Evolutionary conservation across 2,113 vertebrate genomes (phyloP).

Genomic region (Telmatochromis sp.): DNA sequence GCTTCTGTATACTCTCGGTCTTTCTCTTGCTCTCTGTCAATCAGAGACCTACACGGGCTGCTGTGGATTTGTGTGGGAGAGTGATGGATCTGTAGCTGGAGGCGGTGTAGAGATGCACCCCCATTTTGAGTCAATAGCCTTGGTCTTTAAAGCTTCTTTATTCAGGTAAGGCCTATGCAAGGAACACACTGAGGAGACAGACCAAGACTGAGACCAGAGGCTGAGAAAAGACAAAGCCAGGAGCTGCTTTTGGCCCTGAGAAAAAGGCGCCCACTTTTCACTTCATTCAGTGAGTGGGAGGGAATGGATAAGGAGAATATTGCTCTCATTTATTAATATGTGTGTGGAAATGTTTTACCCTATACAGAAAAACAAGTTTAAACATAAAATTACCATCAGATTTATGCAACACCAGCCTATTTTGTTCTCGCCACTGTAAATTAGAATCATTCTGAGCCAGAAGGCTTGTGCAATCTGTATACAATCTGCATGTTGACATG

Average conservation of each 20-base stretch:
- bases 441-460: background rate
- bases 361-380: background rate
- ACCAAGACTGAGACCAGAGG: background rate
- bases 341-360: background rate
- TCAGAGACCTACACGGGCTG: conserved; percentile 21
- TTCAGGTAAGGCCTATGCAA: background rate
- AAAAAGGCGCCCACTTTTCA: background rate
- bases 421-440: background rate
- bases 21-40: conserved; percentile 30
- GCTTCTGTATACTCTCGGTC: background rate
- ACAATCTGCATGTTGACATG: background rate
- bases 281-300: background rate
- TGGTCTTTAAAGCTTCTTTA: conserved; percentile 18
- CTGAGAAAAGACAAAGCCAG: background rate
- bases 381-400: background rate
- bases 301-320: background rate
- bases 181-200: background rate
- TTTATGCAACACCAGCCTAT: background rate
- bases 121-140: background rate
- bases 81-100: conserved; percentile 12
- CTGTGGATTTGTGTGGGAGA: conserved; percentile 31
- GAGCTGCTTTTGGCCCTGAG: background rate
- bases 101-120: background rate
- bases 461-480: background rate
- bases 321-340: background rate